Evolutionary conservation across 2,113 vertebrate species (phyloP).

Genomic region (Accipiter cooperii): DNA sequence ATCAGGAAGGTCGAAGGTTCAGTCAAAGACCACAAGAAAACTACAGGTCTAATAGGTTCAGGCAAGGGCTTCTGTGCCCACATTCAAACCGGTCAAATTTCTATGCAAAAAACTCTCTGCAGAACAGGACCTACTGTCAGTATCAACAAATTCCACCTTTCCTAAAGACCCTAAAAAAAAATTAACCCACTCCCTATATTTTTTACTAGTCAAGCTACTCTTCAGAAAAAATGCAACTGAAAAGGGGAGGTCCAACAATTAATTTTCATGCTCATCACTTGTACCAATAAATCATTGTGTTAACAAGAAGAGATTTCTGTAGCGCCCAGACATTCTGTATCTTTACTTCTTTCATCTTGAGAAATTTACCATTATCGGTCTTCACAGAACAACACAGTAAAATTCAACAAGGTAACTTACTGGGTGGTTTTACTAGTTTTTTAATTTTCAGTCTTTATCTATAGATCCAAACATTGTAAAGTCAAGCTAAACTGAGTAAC

Average conservation of each 20-base stretch:
- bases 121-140: background rate
- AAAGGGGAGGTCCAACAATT: background rate
- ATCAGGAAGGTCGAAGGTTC: background rate
- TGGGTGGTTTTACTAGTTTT: background rate
- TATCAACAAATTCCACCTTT: background rate
- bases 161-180: background rate
- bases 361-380: background rate
- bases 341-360: background rate
- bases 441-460: background rate
- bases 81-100: background rate
- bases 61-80: background rate
- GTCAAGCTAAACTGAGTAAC: background rate
- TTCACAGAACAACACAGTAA: background rate
- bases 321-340: background rate
- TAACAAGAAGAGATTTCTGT: background rate
- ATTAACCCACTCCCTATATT: background rate
- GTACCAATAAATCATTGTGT: background rate
- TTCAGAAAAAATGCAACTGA: background rate
- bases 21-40: background rate
- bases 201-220: background rate
- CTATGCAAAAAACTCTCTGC: background rate
- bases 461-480: background rate
- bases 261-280: background rate
- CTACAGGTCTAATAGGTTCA: background rate
- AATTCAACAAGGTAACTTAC: background rate